Percentiles rank a stretch among this genome's conserved stretches.
phyloP scores from a whole-genome alignment of 2,888 invertebrate genomes.

The Dolichomitus sp. region DNA sequence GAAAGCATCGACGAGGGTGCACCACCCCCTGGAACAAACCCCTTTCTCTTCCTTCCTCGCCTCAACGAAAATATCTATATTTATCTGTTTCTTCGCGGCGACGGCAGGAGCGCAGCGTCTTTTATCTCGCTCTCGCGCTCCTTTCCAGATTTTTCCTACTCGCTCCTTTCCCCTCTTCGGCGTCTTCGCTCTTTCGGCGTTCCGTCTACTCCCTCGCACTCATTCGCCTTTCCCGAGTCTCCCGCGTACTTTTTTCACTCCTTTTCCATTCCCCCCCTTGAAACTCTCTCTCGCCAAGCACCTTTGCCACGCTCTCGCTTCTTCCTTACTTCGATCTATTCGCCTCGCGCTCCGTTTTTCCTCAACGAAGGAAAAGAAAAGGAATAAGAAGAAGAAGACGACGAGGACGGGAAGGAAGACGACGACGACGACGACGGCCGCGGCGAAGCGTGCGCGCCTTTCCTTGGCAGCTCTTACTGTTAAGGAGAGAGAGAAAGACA shows the following conservation, averaged over 20 bases:
- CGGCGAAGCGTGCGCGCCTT: slow-evolving; percentile 85
- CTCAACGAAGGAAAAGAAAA: slow-evolving; percentile 48
- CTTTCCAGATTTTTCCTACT: slow-evolving; percentile 24
- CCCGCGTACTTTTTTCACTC: slow-evolving; percentile 43
- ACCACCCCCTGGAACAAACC: slow-evolving; percentile 41
- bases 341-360: slow-evolving; percentile 65
- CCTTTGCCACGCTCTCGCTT: slow-evolving; percentile 67
- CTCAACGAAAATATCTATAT: slow-evolving; percentile 83
- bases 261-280: slow-evolving; percentile 43
- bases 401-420: slow-evolving; percentile 71
- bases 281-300: slow-evolving; percentile 53
- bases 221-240: slow-evolving; percentile 54
- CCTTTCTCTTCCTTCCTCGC: slow-evolving; percentile 70
- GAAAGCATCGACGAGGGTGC: slow-evolving; percentile 50
- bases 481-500: slow-evolving; percentile 46
- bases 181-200: slow-evolving; percentile 57
- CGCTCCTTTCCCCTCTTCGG: slow-evolving; percentile 33
- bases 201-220: slow-evolving; percentile 54
- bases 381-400: slow-evolving; percentile 76
- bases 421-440: slow-evolving; percentile 80
- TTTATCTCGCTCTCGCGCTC: slow-evolving; percentile 59
- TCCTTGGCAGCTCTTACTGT: slow-evolving; percentile 78
- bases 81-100: slow-evolving; percentile 84
- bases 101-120: slow-evolving; percentile 55
- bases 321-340: slow-evolving; percentile 67